Conservation (phyloP, 2,797 vertebrate species). For the Pipistrellus pipistrellus region DNA sequence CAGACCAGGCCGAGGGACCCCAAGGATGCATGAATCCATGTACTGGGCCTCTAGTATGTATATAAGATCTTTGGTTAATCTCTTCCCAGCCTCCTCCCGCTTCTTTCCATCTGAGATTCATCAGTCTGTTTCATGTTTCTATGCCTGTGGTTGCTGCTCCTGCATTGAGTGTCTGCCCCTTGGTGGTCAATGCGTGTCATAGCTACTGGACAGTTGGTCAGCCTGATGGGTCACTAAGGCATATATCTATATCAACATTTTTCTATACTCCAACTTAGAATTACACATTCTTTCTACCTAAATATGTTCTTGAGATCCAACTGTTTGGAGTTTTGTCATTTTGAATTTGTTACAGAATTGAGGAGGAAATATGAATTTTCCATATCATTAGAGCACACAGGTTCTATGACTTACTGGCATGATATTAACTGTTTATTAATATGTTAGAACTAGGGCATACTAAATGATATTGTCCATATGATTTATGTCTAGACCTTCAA, state of each 20-base stretch:
- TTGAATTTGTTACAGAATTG: neutral
- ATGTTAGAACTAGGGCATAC: slow-evolving; percentile 22
- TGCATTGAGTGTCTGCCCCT: no score
- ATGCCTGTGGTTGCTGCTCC: no score
- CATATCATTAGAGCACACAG: neutral
- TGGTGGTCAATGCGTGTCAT: no score
- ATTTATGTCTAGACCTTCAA: slow-evolving; percentile 50
- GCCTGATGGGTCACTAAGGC: no score
- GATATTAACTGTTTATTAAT: slow-evolving; percentile 39
- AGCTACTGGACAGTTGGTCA: no score
- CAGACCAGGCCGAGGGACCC: no score
- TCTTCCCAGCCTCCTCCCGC: no score
- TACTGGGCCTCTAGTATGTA: no score
- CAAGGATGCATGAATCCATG: no score
- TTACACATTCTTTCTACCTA: neutral
- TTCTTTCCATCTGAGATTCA: no score
- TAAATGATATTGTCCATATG: slow-evolving; percentile 25
- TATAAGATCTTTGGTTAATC: no score
- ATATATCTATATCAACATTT: neutral
- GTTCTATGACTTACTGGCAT: slow-evolving; percentile 32
- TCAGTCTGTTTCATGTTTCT: no score
- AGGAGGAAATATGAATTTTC: slow-evolving; percentile 33
- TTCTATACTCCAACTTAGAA: neutral
- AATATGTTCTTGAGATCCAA: neutral
- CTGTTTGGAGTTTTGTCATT: neutral